Conservation (phyloP, 2,888 invertebrate genomes). For the Drosophila nr. medialis region DNA sequence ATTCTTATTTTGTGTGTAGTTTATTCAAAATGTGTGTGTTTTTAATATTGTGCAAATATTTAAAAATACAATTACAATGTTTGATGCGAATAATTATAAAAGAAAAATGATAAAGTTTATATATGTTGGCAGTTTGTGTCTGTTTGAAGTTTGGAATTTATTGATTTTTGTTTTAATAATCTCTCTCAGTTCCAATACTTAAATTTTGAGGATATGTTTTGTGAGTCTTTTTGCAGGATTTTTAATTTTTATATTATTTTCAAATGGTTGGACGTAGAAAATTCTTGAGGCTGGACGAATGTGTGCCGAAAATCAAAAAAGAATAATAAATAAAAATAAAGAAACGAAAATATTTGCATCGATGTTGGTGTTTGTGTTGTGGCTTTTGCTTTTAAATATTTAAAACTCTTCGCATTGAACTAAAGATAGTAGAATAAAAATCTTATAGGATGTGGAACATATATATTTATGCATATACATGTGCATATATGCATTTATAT, state of each 20-base stretch:
- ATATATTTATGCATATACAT: conserved; percentile 26
- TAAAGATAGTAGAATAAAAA: conserved; percentile 57
- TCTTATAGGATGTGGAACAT: conserved; percentile 59
- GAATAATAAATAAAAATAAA: conserved; percentile 11
- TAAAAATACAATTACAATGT: conserved; percentile 61
- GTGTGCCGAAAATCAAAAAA: conserved; percentile 20
- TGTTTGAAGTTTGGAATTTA: conserved; percentile 30
- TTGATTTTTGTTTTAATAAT: conserved; percentile 2
- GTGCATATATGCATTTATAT: conserved; percentile 26
- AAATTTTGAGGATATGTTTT: conserved; percentile 46
- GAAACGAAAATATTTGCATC: conserved; percentile 45
- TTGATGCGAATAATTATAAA: conserved; percentile 36
- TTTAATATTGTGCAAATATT: conserved; percentile 67
- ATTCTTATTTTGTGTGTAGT: conserved; percentile 66
- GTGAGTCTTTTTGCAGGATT: conserved; percentile 65
- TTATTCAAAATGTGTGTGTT: conserved; percentile 64
- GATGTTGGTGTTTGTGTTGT: conserved; percentile 42
- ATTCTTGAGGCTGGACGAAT: conserved; percentile 58
- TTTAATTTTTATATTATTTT: conserved; percentile 15
- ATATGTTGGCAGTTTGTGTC: conserved; percentile 68
- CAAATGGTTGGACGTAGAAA: conserved; percentile 63
- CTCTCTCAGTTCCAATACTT: conserved; percentile 13
- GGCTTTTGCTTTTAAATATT: conserved; percentile 45
- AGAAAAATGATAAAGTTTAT: conserved; percentile 29
- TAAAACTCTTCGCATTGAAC: conserved; percentile 66